phyloP scores from a whole-genome alignment of 2,113 vertebrate species.

The Amphiprion ocellaris region DNA sequence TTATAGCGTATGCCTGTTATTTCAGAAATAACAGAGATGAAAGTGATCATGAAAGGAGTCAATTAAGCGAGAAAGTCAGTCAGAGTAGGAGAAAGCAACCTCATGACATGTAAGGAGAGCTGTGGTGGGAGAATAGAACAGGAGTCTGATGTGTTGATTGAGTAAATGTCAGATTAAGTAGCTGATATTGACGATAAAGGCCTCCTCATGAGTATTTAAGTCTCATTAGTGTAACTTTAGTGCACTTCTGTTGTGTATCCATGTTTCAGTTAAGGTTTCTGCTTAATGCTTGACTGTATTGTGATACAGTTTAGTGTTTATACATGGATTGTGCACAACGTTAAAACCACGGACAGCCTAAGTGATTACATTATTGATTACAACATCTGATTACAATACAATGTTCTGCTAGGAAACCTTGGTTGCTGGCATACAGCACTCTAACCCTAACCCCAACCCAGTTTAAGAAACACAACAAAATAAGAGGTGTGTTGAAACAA shows the following conservation, averaged over 20 bases:
- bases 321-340: background rate
- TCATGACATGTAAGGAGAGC: background rate
- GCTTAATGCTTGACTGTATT: background rate
- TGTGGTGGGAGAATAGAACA: background rate
- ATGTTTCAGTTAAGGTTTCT: background rate
- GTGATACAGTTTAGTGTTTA: background rate
- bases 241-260: background rate
- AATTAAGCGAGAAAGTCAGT: background rate
- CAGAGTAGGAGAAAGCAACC: background rate
- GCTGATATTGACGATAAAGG: constrained; percentile 8
- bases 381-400: no score
- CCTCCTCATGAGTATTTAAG: background rate
- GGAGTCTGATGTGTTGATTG: constrained; percentile 1
- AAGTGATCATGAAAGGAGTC: background rate
- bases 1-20: background rate
- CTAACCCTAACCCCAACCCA: no score
- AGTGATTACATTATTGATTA: no score
- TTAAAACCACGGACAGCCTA: no score
- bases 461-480: no score
- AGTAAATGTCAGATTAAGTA: background rate
- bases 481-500: no score
- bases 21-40: background rate
- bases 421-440: no score
- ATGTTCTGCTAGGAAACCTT: no score
- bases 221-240: background rate